Evolutionary conservation across 2,797 vertebrate species (phyloP).

Genomic region (Okamejei kenojei): DNA sequence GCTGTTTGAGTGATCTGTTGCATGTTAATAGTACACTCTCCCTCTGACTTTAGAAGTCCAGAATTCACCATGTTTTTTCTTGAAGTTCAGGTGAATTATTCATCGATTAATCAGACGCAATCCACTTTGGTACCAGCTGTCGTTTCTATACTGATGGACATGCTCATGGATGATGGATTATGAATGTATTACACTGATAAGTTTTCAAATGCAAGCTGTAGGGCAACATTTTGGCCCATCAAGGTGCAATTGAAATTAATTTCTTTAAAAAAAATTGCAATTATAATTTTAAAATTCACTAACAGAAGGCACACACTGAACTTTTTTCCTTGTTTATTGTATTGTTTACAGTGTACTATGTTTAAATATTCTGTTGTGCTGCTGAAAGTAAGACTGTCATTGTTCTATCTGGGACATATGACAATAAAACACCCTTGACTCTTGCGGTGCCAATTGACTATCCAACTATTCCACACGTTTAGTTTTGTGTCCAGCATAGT

Average conservation of each 20-base stretch:
- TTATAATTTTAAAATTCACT: background rate
- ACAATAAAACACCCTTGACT: too few species aligned
- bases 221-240: too few species aligned
- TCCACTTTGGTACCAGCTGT: background rate
- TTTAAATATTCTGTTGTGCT: too few species aligned
- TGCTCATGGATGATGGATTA: background rate
- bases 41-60: background rate
- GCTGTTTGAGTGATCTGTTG: background rate
- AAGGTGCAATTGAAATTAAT: background rate
- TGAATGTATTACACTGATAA: background rate
- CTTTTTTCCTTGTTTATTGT: too few species aligned
- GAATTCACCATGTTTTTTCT: background rate
- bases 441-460: background rate
- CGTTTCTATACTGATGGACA: background rate
- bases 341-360: too few species aligned
- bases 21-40: background rate
- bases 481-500: background rate
- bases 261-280: background rate
- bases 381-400: too few species aligned
- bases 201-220: background rate
- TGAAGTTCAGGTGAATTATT: background rate
- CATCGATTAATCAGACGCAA: background rate
- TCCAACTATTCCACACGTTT: background rate
- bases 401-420: too few species aligned
- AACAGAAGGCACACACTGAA: background rate